phyloP scores from a whole-genome alignment of 2,888 invertebrate species.

The Cotesia congregata region DNA sequence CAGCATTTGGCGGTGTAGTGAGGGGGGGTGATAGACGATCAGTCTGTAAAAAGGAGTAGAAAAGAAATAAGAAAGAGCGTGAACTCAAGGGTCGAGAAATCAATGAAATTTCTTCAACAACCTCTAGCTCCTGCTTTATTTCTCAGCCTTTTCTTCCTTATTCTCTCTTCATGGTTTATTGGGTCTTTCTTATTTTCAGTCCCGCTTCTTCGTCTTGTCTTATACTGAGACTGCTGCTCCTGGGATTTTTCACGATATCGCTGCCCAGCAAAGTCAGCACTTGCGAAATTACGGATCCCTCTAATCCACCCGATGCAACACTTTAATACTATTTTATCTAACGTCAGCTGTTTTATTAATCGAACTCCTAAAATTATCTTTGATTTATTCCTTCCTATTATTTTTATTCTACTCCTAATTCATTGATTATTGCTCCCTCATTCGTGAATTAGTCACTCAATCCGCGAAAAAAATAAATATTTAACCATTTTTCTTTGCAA shows the following conservation, averaged over 20 bases:
- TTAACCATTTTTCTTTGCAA: too few relatives aligned
- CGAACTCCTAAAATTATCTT: not conserved
- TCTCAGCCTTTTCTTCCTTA: not conserved
- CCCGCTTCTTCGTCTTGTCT: not conserved
- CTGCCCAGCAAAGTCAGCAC: not conserved
- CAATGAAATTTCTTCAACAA: not conserved
- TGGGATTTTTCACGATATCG: not conserved
- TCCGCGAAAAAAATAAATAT: too few relatives aligned
- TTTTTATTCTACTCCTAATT: too few relatives aligned
- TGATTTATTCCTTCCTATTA: too few relatives aligned
- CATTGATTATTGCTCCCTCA: too few relatives aligned
- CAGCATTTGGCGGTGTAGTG: not conserved
- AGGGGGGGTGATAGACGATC: not conserved
- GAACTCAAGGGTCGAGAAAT: not conserved
- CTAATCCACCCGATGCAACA: not conserved
- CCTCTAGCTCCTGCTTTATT: not conserved
- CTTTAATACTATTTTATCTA: not conserved
- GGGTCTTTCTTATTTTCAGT: not conserved
- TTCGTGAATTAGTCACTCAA: too few relatives aligned
- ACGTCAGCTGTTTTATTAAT: not conserved
- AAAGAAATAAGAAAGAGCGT: not conserved
- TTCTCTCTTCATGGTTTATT: not conserved
- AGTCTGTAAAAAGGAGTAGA: not conserved
- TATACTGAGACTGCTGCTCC: not conserved
- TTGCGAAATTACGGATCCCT: not conserved